Base-by-base conservation (phyloP, 1,140 invertebrate species). In the Drosophila insularis region DNA sequence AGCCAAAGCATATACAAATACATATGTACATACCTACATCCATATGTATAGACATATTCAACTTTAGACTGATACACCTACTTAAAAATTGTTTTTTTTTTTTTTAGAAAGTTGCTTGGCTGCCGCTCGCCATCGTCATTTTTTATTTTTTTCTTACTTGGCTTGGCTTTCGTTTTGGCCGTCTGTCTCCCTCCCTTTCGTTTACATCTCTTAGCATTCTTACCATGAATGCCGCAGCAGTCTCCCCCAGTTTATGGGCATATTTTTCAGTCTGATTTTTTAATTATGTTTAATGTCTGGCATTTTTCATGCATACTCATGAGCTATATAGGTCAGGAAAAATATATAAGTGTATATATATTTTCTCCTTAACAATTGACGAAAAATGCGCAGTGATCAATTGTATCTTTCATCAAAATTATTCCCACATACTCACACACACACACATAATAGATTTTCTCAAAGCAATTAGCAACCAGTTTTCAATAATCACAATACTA, bases 61-160 rank as follows among this genome's bases (percentile, higher is more conserved):
- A 73, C 73, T 74, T 81, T 76, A 79, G 82, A 82, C 71, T 75
- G 67, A 90, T 87, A 90, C 86, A 87, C 86, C 86, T 90, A 90
- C 86, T 90, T 90, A 87, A 74, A 40, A 39, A 39, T 61, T 61
- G 32, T 59, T 59, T 59, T 37, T 68, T 35, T 35, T 35, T 35
- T 35, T 35, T 89, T 89, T 90, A 90, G 86, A 90, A 90, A 90
- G 86, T 90, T 90, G 86, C 65, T 71, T 78, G 74, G 65, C 74
- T 46, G 71, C 74, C 74, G 68, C 65, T 77, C 35, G 68, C 35
- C 40, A n/a, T 32, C 60, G 74, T 86, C 81, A 70, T 46, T 74
- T 79, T 71, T 50, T 17, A 17, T 17, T 46, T 46, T 50, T 73
- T 64, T 76, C 63, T 55, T 31, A 55, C 60, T 69, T 69, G 23